Evolutionary conservation across 2,888 invertebrate species (phyloP).

Genomic region (Leptinotarsa rubiginosa): DNA sequence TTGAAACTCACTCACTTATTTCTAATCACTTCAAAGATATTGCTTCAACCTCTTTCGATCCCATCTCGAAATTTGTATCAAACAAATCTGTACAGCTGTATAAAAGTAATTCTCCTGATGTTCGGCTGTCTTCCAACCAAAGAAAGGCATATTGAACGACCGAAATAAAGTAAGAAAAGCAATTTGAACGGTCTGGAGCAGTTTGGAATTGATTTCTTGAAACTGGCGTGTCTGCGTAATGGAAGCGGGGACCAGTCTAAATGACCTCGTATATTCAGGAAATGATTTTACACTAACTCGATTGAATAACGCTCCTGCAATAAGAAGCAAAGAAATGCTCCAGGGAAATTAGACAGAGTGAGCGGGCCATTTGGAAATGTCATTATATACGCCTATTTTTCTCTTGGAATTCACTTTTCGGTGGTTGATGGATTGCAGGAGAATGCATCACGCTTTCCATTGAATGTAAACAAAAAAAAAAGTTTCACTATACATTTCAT

Average conservation of each 20-base stretch:
- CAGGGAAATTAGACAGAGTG: conserved; percentile 8
- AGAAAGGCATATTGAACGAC: conserved; percentile 60
- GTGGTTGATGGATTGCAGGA: no score
- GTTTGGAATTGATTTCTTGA: conserved; percentile 63
- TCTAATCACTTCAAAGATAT: background rate
- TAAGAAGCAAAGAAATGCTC: conserved; percentile 31
- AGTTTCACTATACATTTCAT: no score
- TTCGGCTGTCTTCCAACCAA: conserved; percentile 47
- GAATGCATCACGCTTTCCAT: no score
- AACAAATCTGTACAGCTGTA: conserved; percentile 28
- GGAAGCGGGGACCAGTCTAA: conserved; percentile 51
- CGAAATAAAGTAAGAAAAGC: conserved; percentile 63
- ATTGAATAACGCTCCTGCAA: conserved; percentile 49
- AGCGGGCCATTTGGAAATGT: background rate
- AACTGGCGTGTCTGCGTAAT: conserved; percentile 56
- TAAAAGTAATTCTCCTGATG: conserved; percentile 39
- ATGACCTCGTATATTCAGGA: conserved; percentile 59
- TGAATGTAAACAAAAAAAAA: no score
- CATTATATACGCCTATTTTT: background rate
- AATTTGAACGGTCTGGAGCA: conserved; percentile 62
- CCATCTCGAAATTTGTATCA: conserved; percentile 15
- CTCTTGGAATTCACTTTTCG: background rate
- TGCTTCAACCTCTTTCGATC: background rate
- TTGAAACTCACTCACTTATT: background rate
- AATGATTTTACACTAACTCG: conserved; percentile 53